Percentiles rank a stretch among this genome's conserved stretches.
Evolutionary conservation across 2,888 invertebrate genomes (phyloP).

Genomic region (Trimorus sp.): DNA sequence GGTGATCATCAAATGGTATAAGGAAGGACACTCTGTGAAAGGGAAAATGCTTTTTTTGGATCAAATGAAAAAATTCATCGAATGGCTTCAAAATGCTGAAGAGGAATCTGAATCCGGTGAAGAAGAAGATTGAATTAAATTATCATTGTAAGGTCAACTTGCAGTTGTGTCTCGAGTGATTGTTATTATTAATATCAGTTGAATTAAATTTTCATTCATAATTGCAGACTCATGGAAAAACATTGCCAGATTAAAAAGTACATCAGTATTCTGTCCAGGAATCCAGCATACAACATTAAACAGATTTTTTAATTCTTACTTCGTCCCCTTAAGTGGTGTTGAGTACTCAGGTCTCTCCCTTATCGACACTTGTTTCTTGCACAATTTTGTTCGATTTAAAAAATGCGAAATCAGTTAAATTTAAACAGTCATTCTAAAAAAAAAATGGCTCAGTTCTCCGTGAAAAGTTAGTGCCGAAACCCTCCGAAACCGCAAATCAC

Average conservation of each 20-base stretch:
- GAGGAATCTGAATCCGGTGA: slow-evolving; percentile 88
- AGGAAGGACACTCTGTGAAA: slow-evolving; percentile 95
- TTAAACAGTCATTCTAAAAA: too few relatives aligned
- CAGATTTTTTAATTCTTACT: slow-evolving; percentile 63
- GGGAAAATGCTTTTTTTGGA: slow-evolving; percentile 99
- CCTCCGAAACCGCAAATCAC: too few relatives aligned
- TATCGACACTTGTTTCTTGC: too few relatives aligned
- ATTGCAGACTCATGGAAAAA: slow-evolving; percentile 61
- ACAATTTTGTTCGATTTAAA: too few relatives aligned
- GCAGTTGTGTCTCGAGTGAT: too few relatives aligned
- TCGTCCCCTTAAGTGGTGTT: too few relatives aligned
- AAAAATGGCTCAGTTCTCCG: too few relatives aligned
- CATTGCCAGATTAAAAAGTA: slow-evolving; percentile 75
- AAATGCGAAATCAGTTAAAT: too few relatives aligned
- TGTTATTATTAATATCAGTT: too few relatives aligned
- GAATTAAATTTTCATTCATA: slow-evolving; percentile 43
- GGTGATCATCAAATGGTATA: slow-evolving; percentile 97
- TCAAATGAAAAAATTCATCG: slow-evolving; percentile 98
- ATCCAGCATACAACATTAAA: slow-evolving; percentile 56
- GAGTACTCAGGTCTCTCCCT: too few relatives aligned
- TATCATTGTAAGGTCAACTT: too few relatives aligned
- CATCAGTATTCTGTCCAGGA: slow-evolving; percentile 75
- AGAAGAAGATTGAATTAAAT: slow-evolving; percentile 79
- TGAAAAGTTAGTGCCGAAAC: too few relatives aligned
- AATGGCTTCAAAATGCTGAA: slow-evolving; percentile 98